Evolutionary conservation across 2,113 vertebrate species (phyloP), one percentile per base, ranked within the genome.

Genomic region (Miniopterus natalensis): DNA sequence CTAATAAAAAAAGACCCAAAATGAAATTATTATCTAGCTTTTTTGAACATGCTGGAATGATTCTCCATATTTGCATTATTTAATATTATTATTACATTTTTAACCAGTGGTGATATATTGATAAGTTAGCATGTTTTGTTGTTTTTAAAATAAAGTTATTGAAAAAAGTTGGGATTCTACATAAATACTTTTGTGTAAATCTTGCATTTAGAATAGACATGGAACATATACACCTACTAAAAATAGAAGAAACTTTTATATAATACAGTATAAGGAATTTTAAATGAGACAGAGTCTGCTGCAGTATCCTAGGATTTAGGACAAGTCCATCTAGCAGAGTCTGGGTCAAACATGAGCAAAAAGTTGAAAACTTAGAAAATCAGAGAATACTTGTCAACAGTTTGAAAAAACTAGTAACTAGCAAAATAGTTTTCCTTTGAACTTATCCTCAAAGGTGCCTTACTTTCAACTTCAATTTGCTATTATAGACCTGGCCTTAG

Each of bases 391-490:
- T 74, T 74, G 36, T 55, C 25, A 84, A 51, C 59, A 85, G 83
- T 89, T 95, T 2, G 13, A 5, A 75, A 81, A 95, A 74, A 2
- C 3, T 85, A 66, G 13, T 49, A 85, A 78, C 40, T 93, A 65
- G 55, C 45, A 84, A 94, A 81, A 65, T 31, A 70, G 59, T 86
- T 95, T 92, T 83, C 49, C 23, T 84, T 74, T 92, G 66, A 94
- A 77, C 31, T 68, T 84, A 71, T 66, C 15, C 47, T 65, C 31
- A 45, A 42, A 89, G 75, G 13, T 79, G 51, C 40, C 40, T 95
- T 93, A 57, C 55, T 90, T 96, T 94, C 31, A 83, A 36, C 31
- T 59, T 90, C n/a, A 96, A 47, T 63, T 94, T 71, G 31, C 36
- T 78, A 31, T 13, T 78, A 11, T 89, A 87, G 87, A 80, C 45